Percentiles rank a stretch among this genome's conserved stretches.
These are phyloP conservation scores for Rallus limicola DNA, from an alignment of 2,113 vertebrate species.

Conservation along the genomic window DNA sequence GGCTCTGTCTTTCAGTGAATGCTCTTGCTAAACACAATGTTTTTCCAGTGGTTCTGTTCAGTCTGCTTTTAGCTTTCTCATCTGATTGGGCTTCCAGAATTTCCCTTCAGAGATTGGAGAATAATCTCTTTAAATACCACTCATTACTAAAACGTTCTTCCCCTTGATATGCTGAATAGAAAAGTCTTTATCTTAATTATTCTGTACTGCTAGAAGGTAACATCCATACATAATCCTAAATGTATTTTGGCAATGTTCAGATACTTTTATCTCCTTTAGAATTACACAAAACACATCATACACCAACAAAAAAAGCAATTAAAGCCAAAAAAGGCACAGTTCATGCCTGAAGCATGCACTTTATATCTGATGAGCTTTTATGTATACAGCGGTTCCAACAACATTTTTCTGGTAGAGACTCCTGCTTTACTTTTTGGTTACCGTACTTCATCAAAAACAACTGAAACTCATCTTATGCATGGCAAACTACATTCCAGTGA, in stretches of 20 bases:
- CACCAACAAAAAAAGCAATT: neutral
- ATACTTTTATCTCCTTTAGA: neutral
- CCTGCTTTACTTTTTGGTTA: neutral
- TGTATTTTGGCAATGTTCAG: neutral
- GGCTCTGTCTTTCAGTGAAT: neutral
- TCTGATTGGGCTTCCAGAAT: neutral
- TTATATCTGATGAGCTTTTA: neutral
- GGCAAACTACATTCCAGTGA: neutral
- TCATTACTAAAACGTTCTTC: neutral
- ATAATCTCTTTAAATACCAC: neutral
- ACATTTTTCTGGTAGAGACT: neutral
- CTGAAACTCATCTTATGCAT: neutral
- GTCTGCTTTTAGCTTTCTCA: neutral
- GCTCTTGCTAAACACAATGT: neutral
- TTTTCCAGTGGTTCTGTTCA: neutral
- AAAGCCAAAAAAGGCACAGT: neutral
- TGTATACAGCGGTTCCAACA: neutral
- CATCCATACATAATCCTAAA: neutral
- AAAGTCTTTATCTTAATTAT: neutral
- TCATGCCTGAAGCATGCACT: neutral
- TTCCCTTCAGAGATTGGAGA: neutral
- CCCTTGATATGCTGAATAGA: neutral
- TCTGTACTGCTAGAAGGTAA: neutral
- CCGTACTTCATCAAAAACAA: neutral
- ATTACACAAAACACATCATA: neutral